Percentiles rank a stretch among this genome's conserved stretches.
Evolutionary conservation across 2,888 invertebrate species (phyloP).

Genomic region (Cephalotes varians): DNA sequence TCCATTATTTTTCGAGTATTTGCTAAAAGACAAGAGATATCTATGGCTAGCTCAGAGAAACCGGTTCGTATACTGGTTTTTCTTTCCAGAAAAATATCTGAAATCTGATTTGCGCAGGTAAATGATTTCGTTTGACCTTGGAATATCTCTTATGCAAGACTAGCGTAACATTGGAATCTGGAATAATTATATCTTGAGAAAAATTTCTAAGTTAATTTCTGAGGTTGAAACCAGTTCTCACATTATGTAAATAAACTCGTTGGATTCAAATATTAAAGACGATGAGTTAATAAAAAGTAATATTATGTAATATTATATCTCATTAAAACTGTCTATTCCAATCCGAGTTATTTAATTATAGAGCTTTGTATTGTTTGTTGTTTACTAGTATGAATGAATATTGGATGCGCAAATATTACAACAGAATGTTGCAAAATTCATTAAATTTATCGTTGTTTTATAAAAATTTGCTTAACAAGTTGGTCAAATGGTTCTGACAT

Average conservation of each 20-base stretch:
- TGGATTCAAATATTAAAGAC: background rate
- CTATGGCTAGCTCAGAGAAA: background rate
- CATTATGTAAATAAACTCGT: background rate
- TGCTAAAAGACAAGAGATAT: background rate
- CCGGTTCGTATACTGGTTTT: constrained; percentile 34
- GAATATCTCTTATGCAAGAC: background rate
- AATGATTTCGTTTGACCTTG: constrained; percentile 6
- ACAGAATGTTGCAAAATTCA: constrained; percentile 24
- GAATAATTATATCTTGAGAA: background rate
- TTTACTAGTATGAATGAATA: background rate
- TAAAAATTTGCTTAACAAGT: constrained; percentile 43
- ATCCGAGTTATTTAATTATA: constrained; percentile 16
- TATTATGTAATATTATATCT: background rate
- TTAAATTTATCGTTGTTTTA: constrained; percentile 15
- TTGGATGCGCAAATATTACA: constrained; percentile 23
- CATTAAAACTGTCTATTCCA: constrained; percentile 12
- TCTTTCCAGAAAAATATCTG: constrained; percentile 29
- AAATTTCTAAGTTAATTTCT: background rate
- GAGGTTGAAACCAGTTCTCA: background rate
- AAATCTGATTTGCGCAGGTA: constrained; percentile 21
- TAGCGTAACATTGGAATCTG: background rate
- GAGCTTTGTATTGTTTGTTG: background rate
- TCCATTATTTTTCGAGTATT: background rate
- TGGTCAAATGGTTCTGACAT: constrained; percentile 33
- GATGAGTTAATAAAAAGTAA: background rate